Base-by-base conservation (phyloP, 2,888 invertebrate genomes). In the Drosophila yooni region DNA sequence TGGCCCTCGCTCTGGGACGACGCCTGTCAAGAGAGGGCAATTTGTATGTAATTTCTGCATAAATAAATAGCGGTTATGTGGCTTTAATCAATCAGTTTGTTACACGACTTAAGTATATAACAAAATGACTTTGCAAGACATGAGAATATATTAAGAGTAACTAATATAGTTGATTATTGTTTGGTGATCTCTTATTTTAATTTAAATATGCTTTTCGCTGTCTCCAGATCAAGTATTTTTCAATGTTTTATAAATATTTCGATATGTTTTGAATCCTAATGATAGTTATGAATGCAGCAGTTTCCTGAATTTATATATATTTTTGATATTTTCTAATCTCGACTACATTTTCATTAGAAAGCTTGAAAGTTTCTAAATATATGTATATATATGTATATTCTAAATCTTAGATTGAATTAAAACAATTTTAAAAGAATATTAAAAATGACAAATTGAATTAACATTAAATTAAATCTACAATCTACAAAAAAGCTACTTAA, bases 1-100 rank as follows among this genome's bases (percentile, higher is more conserved):
- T 25, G 36, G 62, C 29, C 46, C 72, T 52, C 21, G 70, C 21
- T 62, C 82, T 74, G 34, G 80, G 79, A 46, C 81, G 81, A 54
- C 83, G 84, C 83, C 91, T 91, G 57, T 27, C 76, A 82, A 65
- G 46, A 50, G 62, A 40, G 54, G 1, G 34, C 33, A 70, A 72
- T 70, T 77, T 60, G 21, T 48, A 36, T 59, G 13, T 10, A 11
- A 5, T 51, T 4, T 36, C 33, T 38, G 38, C 7, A 11, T 15
- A 29, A 15, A 13, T 31, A 6, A 54, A 8, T 18, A 1, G 0
- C 3, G 52, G 46, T 25, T 40, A 25, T 33, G 8, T 50, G 33
- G 5, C 4, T 18, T 29, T 13, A 15, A 4, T 4, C n/a, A 56
- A 38, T 11, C 7, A n/a, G 8, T 11, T 34, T 51, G 63, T 11